A percentile compares a stretch with the other conserved stretches of the same genome.
Conservation (phyloP, 2,113 vertebrate species). For the Macrotus californicus region DNA sequence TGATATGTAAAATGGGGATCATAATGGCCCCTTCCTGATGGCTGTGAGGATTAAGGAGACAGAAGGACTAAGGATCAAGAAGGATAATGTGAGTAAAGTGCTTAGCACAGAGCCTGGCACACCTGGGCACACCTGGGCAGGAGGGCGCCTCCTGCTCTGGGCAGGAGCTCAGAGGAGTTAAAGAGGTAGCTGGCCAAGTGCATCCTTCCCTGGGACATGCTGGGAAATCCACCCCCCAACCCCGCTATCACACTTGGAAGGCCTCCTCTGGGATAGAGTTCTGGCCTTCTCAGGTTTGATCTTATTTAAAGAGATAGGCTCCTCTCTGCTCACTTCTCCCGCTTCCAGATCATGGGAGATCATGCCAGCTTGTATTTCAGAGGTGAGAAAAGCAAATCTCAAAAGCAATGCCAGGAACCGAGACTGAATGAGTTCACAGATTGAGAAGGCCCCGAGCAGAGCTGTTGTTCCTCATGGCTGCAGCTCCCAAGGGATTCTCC, state of each 20-base stretch:
- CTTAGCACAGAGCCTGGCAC: not conserved
- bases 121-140: not conserved
- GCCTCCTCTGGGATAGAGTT: not conserved
- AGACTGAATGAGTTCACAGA: conserved; percentile 18
- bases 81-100: not conserved
- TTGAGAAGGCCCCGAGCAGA: not conserved
- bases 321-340: not conserved
- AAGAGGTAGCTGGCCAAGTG: accelerated
- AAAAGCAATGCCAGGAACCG: not conserved
- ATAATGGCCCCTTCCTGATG: not conserved
- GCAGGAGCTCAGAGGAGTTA: not conserved
- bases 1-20: not conserved
- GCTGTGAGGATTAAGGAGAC: not conserved
- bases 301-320: not conserved
- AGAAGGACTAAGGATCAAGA: not conserved
- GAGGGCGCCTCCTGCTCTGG: no score
- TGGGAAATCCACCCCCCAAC: not conserved
- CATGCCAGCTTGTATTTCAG: conserved; percentile 50
- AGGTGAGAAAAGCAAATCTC: conserved; percentile 17
- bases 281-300: not conserved
- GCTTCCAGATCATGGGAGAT: not conserved
- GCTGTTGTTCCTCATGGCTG: not conserved
- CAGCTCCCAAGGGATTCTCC: not conserved
- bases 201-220: not conserved
- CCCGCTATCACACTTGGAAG: not conserved